Evolutionary conservation across 2,888 invertebrate species (phyloP), one percentile per base, ranked within the genome.

Genomic region (Cephonodes hylas): DNA sequence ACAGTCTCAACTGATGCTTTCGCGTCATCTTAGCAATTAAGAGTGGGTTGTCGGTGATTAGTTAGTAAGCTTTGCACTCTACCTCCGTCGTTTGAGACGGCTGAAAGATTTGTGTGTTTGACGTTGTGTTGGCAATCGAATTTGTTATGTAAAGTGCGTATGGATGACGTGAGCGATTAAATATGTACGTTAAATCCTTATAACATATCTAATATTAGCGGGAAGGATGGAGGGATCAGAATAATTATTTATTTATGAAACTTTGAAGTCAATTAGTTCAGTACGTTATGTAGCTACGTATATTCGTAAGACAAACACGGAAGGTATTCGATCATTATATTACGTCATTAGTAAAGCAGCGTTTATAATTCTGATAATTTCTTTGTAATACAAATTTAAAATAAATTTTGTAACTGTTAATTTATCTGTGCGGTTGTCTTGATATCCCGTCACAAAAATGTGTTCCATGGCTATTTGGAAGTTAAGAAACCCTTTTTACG

Each of bases 161-260:
- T 53, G 27, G 10, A 15, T 53, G 25, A 53, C 27, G 48, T 53
- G 31, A 18, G 31, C 31, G 53, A 53, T 31, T 53, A 53, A 53
- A 53, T 53, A 53, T 53, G 53, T 31, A 53, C 18, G 48, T 10
- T 53, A 31, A 31, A 53, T 53, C 53, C 53, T 53, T 53, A 53
- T 53, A 53, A 31, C 53, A 53, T 53, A 18, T 53, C 31, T 31
- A 18, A 53, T 53, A 53, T 53, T 18, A 53, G 48, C 8, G 22
- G 53, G 23, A 46, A 46, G 46, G 53, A 53, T 31, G 31, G 27
- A 53, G 53, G 53, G 53, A 31, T 53, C 27, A 18, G 18, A 53
- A 53, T 53, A 53, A 53, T 53, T 31, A 53, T 53, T 53, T 53
- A 53, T 53, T 53, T 53, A 53, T 53, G 48, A 23, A 48, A 48